Evolutionary conservation across 2,113 vertebrate species (phyloP), one percentile per base, ranked within the genome.

Genomic region (Neoarius graeffei): DNA sequence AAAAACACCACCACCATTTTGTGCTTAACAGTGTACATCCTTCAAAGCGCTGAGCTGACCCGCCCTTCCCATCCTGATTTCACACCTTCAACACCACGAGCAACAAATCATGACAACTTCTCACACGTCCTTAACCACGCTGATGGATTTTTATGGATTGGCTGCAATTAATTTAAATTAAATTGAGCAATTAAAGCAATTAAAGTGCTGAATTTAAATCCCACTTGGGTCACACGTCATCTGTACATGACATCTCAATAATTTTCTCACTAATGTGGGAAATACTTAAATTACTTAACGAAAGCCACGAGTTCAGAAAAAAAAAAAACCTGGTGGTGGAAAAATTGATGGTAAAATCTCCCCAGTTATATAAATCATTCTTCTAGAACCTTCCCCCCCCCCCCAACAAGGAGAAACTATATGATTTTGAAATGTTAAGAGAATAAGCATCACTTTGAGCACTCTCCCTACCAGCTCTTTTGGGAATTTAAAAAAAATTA

Each of bases 21-120:
- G 90, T 60, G 56, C 54, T 82, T 20, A 83, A 79, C 60, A 50
- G 48, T 66, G 27, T 67, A 57, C 2, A 64, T 83, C 83, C 57
- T 57, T 80, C 15, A 30, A 73, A n/a, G 85, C 30, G 20, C n/a
- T 42, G 83, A 56, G 25, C 77, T 20, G 69, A 57, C 10, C 59
- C 1, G 30, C 56, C 19, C 54, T 57, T 0, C 30, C 76, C 35
- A 50, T 23, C 8, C 9, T 13, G 79, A 57, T 81, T 64, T 7
- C 9, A 80, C 14, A 56, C 52, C 3, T 50, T 66, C 19, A 67
- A 59, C 52, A 69, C 35, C 19, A 25, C 52, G 15, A 48, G 54
- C 50, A 35, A 85, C 52, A 74, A 20, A 85, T 3, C 81, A 52
- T 13, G 71, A 50, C 74, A 54, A 64, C 69, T 54, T 50, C 23